Evolutionary conservation across 2,888 invertebrate genomes (phyloP).

Genomic region (Ormia ochracea): DNA sequence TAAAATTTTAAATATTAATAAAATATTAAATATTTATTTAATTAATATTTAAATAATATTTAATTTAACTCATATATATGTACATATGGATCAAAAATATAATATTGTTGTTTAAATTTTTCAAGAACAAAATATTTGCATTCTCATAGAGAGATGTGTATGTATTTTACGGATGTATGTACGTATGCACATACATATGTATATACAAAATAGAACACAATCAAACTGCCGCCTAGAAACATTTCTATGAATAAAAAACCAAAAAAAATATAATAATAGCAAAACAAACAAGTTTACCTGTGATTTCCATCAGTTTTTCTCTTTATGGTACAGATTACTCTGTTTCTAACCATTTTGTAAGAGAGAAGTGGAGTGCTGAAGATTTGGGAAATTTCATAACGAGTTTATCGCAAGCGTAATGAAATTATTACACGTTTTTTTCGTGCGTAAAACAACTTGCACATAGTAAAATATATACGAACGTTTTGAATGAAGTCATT

Average conservation of each 20-base stretch:
- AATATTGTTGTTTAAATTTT: too few relatives aligned
- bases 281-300: slow-evolving; percentile 24
- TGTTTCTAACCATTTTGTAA: too few relatives aligned
- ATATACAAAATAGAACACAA: not conserved
- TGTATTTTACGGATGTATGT: too few relatives aligned
- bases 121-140: too few relatives aligned
- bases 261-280: not conserved
- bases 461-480: not conserved
- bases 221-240: not conserved
- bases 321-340: not conserved
- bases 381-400: not conserved
- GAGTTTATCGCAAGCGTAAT: not conserved
- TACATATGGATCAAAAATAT: too few relatives aligned
- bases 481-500: slow-evolving; percentile 7
- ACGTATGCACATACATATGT: not conserved
- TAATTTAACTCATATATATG: too few relatives aligned
- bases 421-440: not conserved
- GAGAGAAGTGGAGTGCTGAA: not conserved
- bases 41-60: too few relatives aligned
- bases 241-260: not conserved
- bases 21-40: too few relatives aligned
- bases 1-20: too few relatives aligned
- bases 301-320: not conserved
- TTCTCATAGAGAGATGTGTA: too few relatives aligned
- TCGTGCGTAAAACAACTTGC: slow-evolving; percentile 37